phyloP scores from a whole-genome alignment of 2,888 invertebrate genomes.

The Lissocephala sabroskyi region DNA sequence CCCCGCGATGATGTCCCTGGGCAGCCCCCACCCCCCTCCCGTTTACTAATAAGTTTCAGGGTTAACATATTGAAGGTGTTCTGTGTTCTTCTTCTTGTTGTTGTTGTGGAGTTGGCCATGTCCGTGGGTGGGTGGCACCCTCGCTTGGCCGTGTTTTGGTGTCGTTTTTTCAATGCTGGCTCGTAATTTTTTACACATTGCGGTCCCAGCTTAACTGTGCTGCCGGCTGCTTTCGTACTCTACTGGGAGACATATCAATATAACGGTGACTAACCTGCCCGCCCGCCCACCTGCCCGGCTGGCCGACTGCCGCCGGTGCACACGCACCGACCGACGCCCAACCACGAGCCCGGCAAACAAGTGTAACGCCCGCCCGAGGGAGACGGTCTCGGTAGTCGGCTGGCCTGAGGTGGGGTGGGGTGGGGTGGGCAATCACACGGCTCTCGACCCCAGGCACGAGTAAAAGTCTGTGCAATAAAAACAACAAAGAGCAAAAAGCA shows the following conservation, averaged over 20 bases:
- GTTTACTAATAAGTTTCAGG: conserved; percentile 53
- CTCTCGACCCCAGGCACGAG: conserved; percentile 27
- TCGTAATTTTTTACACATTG: conserved; percentile 68
- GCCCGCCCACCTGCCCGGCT: conserved; percentile 2
- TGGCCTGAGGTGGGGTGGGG: conserved; percentile 5
- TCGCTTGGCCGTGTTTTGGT: no score
- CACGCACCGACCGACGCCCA: conserved; percentile 38
- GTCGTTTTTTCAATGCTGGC: conserved; percentile 46
- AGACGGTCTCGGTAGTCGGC: conserved; percentile 13
- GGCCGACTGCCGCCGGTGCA: conserved; percentile 14
- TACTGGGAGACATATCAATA: conserved; percentile 70
- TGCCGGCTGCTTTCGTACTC: conserved; percentile 55
- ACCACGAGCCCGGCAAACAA: conserved; percentile 32
- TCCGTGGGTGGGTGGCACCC: no score
- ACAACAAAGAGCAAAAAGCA: conserved; percentile 44
- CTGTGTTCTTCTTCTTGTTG: no score
- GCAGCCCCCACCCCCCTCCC: no score
- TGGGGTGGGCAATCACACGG: conserved; percentile 44
- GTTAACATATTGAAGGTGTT: conserved; percentile 73
- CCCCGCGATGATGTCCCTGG: no score
- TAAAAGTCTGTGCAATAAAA: conserved; percentile 47
- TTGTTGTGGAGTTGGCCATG: no score
- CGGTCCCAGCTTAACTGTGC: conserved; percentile 64
- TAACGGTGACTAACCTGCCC: conserved; percentile 24
- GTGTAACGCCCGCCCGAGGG: conserved; percentile 42